These are phyloP conservation scores for Sebastiscus albofasciatus DNA, from an alignment of 2,797 vertebrate species.

Conservation along the genomic window DNA sequence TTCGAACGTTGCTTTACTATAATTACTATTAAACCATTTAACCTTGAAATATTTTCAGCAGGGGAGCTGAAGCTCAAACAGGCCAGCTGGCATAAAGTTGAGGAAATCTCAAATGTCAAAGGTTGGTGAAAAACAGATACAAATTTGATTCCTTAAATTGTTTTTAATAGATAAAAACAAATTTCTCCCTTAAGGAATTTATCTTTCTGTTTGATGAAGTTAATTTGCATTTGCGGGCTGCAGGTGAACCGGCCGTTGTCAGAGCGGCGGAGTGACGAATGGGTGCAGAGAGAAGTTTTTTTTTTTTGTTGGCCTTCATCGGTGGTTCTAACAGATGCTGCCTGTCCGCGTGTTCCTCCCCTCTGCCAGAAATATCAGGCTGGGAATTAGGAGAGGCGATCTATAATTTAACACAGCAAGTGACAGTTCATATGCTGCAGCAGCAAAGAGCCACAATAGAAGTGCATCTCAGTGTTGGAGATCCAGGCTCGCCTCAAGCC, in stretches of 20 bases:
- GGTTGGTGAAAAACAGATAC: constrained; percentile 26
- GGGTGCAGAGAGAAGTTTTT: constrained; percentile 27
- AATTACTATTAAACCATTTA: constrained; percentile 83
- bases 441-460: constrained; percentile 62
- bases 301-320: constrained; percentile 65
- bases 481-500: constrained; percentile 75
- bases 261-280: constrained; percentile 47
- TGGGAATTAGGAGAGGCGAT: constrained; percentile 78
- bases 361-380: constrained; percentile 82
- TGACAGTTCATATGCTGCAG: constrained; percentile 77
- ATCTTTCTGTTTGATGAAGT: constrained; percentile 18
- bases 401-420: constrained; percentile 85
- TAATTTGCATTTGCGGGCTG: not conserved
- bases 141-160: constrained; percentile 14
- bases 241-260: constrained; percentile 44
- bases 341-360: constrained; percentile 72
- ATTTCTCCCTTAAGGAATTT: not conserved
- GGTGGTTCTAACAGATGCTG: constrained; percentile 77
- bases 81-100: constrained; percentile 19
- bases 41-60: constrained; percentile 67
- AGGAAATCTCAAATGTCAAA: constrained; percentile 48
- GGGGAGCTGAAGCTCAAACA: constrained; percentile 19
- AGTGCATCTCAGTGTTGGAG: constrained; percentile 71
- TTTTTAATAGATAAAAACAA: constrained; percentile 24
- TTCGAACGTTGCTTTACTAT: constrained; percentile 68